Conservation (phyloP, 2,113 vertebrate genomes). For the Chaetodon trifascialis region DNA sequence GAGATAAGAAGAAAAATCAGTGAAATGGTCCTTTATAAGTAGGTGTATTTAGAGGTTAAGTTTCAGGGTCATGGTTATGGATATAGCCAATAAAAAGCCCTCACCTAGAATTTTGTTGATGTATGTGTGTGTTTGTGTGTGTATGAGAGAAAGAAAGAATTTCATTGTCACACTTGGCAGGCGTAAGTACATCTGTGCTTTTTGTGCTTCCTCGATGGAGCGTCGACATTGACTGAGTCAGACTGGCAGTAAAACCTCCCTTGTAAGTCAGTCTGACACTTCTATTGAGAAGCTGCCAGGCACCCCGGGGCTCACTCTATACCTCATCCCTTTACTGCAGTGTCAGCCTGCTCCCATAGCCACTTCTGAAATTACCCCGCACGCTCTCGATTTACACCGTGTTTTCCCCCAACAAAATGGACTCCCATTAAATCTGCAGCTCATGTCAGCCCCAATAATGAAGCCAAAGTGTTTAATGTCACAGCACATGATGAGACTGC, state of each 20-base stretch:
- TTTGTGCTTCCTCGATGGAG: conserved; percentile 55
- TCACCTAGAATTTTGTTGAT: neutral
- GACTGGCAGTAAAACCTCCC: conserved; percentile 67
- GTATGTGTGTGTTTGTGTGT: conserved; percentile 10
- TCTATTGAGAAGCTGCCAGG: conserved; percentile 66
- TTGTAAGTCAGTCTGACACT: conserved; percentile 72
- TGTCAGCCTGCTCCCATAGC: conserved; percentile 62
- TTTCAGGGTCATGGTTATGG: neutral
- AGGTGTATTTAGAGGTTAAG: neutral
- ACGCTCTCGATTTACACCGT: conserved; percentile 53
- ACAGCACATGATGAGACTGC: conserved; percentile 29
- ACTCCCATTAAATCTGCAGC: conserved; percentile 56
- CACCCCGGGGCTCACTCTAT: conserved; percentile 52
- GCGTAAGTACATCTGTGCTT: conserved; percentile 51
- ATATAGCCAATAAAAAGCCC: neutral
- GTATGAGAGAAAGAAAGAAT: conserved; percentile 5
- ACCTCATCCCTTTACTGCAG: conserved; percentile 73
- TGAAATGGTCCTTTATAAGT: neutral
- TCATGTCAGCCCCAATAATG: conserved; percentile 36
- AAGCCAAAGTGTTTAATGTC: conserved; percentile 46
- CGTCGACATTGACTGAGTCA: conserved; percentile 53
- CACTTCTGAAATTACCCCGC: conserved; percentile 62
- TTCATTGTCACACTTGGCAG: conserved; percentile 46
- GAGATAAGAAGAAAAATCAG: neutral
- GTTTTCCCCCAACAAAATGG: conserved; percentile 50